These are phyloP conservation scores for Enteromius unitaeniatus DNA, from an alignment of 2,797 vertebrate genomes.

Conservation along the genomic window DNA sequence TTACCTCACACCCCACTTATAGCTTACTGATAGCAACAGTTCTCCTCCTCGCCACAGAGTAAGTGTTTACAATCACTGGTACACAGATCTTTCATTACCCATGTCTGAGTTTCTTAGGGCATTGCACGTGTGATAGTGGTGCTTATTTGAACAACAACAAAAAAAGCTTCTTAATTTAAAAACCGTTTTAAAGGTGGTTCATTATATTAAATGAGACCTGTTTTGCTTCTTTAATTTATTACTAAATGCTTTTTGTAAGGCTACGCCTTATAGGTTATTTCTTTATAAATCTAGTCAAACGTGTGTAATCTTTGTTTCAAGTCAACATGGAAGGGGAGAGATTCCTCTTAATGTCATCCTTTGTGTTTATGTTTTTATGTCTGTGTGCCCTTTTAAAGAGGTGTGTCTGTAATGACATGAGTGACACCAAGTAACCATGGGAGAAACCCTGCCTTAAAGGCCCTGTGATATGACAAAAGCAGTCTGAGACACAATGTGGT, in stretches of 20 bases:
- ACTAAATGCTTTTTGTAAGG: constrained; percentile 3
- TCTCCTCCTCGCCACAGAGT: constrained; percentile 1
- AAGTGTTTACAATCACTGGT: constrained; percentile 26
- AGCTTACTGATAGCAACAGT: constrained; percentile 16
- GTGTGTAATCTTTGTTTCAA: constrained; percentile 1
- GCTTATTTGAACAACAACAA: not conserved
- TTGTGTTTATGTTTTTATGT: constrained; percentile 21
- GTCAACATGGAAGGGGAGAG: not conserved
- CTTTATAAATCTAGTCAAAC: not conserved
- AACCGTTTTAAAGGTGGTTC: not conserved
- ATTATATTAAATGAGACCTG: not conserved
- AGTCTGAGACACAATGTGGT: constrained; percentile 2
- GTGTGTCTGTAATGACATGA: constrained; percentile 9
- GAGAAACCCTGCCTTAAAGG: not conserved
- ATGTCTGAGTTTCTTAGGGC: not conserved
- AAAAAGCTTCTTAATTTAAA: not conserved
- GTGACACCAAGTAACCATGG: constrained; percentile 10
- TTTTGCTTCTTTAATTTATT: constrained; percentile 11
- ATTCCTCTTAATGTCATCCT: not conserved
- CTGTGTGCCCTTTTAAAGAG: constrained; percentile 8
- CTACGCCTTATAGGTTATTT: not conserved
- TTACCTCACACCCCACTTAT: constrained; percentile 2
- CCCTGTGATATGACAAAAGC: constrained; percentile 24
- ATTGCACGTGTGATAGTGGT: not conserved
- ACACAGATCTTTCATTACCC: not conserved